Evolutionary conservation across 1,140 invertebrate genomes (phyloP), one percentile per base, ranked within the genome.

Genomic region (Bombus confusus): DNA sequence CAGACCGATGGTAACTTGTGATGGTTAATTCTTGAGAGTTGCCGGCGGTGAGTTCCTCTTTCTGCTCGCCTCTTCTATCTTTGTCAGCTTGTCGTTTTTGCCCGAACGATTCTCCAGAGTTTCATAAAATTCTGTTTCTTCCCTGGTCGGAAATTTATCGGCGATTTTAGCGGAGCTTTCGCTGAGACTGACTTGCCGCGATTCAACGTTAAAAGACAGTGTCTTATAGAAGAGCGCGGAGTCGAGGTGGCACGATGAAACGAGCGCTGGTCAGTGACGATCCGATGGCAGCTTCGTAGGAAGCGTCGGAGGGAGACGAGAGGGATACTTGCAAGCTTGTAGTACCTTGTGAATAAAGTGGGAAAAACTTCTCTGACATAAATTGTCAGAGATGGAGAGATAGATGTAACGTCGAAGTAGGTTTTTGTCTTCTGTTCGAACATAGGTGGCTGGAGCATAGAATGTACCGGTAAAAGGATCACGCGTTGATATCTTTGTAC

Each of bases 11-110:
- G 28, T 31, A n/a, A 77, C 59, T 52, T n/a, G 47, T 0, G 74
- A 68, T 59, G 75, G 78, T 84, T 84, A 69, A 84, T 84, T 78
- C 74, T 43, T 28, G 74, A 25, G 22, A 74, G 47, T 52, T 52
- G 47, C 18, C 6, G 47, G 5, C 47, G 47, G 74, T 12, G 43
- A 74, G 47, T 52, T 52, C 0, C 18, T 52, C 47, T 52, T 52
- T 52, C 18, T 22, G 47, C 47, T 52, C 18, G 6, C 0, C 12
- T 34, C 28, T n/a, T 64, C 12, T 15, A 8, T 34, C 62, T 57
- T 83, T 77, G 43, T 57, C 31, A 77, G 8, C 3, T 25, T 25
- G 22, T 52, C 64, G 47, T 47, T 64, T 68, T 66, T 39, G 18
- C 18, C 18, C 18, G 18, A 52, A 52, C 18, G 47, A 52, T 52